These are phyloP conservation scores for Acanthiza pusilla DNA, from an alignment of 2,797 vertebrate genomes.

Conservation along the genomic window DNA sequence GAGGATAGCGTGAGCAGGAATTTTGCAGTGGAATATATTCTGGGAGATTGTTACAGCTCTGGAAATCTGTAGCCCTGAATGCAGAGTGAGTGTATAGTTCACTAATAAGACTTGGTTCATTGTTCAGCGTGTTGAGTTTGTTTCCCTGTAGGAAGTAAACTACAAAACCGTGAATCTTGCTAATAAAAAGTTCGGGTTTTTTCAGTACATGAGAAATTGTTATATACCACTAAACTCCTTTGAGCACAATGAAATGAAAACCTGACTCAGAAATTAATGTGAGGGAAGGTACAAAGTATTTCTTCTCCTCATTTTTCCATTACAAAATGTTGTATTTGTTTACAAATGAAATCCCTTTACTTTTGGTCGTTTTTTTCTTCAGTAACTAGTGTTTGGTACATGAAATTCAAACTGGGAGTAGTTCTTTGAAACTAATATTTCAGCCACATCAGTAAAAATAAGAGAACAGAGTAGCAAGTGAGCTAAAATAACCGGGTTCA, in stretches of 20 bases:
- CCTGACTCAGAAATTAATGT: neutral
- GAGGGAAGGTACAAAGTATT: neutral
- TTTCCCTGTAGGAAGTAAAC: neutral
- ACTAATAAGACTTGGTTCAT: neutral
- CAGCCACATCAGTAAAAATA: neutral
- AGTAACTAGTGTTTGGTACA: neutral
- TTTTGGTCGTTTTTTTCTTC: neutral
- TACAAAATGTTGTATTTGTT: neutral
- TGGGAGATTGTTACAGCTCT: neutral
- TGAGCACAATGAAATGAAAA: neutral
- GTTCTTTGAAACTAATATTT: neutral
- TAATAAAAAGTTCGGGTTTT: neutral
- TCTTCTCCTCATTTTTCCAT: neutral
- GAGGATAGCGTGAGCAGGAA: rapidly evolving
- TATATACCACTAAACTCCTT: neutral
- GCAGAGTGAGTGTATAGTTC: neutral
- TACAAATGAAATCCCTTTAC: neutral
- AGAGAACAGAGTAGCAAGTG: neutral
- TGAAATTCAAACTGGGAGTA: neutral
- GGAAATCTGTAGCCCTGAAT: neutral
- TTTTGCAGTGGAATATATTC: neutral
- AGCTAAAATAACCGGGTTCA: neutral
- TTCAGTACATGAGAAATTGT: neutral
- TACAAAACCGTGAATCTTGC: neutral
- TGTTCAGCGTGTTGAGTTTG: neutral